These are phyloP conservation scores for Malurus alboscapulatus DNA, from an alignment of 2,113 vertebrate genomes.

Conservation along the genomic window DNA sequence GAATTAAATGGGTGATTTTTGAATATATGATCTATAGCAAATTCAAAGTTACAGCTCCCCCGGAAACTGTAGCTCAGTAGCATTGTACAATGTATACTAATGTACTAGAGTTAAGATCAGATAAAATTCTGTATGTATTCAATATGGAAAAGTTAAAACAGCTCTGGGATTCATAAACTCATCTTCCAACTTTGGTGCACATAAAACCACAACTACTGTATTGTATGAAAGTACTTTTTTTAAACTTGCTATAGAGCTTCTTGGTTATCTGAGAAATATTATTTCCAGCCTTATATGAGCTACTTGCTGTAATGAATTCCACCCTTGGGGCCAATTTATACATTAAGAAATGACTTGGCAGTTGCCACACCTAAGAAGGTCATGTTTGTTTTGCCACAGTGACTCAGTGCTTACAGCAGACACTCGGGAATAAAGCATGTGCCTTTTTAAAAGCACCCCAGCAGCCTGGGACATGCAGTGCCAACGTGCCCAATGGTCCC, in stretches of 20 bases:
- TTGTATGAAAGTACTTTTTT: background rate
- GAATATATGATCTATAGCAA: constrained; percentile 51
- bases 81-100: constrained; percentile 43
- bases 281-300: background rate
- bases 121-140: constrained; percentile 36
- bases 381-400: background rate
- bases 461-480: background rate
- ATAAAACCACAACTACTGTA: constrained; percentile 42
- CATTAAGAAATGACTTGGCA: constrained; percentile 9
- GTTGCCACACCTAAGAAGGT: constrained; percentile 13
- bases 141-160: constrained; percentile 34
- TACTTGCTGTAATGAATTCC: background rate
- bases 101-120: constrained; percentile 20
- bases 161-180: constrained; percentile 59
- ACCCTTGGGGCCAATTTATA: background rate
- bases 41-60: constrained; percentile 47
- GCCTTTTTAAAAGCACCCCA: background rate
- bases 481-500: background rate
- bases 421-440: background rate
- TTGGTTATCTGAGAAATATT: background rate
- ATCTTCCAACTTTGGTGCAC: constrained; percentile 34
- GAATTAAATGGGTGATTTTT: constrained; percentile 55
- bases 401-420: background rate
- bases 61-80: constrained; percentile 23
- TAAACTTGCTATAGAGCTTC: background rate